These are phyloP conservation scores for Silvanus unidentatus DNA, from an alignment of 2,888 invertebrate genomes.

Conservation along the genomic window DNA sequence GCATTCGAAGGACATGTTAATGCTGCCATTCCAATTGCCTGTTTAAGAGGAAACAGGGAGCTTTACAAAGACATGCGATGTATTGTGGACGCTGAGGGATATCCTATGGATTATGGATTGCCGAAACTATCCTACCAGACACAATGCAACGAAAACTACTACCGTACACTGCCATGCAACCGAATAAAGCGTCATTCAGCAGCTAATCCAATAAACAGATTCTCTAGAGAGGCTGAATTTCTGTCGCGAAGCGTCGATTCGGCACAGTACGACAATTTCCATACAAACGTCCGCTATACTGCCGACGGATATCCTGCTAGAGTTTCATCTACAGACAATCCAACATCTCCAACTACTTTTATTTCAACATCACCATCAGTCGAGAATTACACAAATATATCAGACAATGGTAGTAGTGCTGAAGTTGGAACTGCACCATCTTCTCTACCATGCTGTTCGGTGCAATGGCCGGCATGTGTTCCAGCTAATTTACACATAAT, in stretches of 20 bases:
- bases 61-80: conserved; percentile 43
- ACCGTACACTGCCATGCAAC: conserved; percentile 71
- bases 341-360: neutral
- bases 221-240: conserved; percentile 61
- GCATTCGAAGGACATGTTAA: conserved; percentile 10
- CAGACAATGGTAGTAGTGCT: conserved; percentile 1
- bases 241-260: conserved; percentile 49
- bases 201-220: conserved; percentile 51
- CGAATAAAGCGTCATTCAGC: conserved; percentile 52
- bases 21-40: conserved; percentile 19
- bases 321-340: neutral
- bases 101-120: conserved; percentile 70
- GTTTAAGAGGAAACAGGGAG: conserved; percentile 24
- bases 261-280: conserved; percentile 48
- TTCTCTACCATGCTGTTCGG: conserved; percentile 43
- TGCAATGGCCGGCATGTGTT: conserved; percentile 51
- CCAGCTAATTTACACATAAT: conserved; percentile 41
- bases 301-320: conserved; percentile 18
- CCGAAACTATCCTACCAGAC: conserved; percentile 53
- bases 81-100: conserved; percentile 67
- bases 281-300: conserved; percentile 47
- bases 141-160: conserved; percentile 39
- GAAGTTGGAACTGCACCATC: conserved; percentile 50
- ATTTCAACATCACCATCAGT: conserved; percentile 56
- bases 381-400: conserved; percentile 39